Conservation (phyloP, 2,888 invertebrate species). For the Lucinisca nassula region DNA sequence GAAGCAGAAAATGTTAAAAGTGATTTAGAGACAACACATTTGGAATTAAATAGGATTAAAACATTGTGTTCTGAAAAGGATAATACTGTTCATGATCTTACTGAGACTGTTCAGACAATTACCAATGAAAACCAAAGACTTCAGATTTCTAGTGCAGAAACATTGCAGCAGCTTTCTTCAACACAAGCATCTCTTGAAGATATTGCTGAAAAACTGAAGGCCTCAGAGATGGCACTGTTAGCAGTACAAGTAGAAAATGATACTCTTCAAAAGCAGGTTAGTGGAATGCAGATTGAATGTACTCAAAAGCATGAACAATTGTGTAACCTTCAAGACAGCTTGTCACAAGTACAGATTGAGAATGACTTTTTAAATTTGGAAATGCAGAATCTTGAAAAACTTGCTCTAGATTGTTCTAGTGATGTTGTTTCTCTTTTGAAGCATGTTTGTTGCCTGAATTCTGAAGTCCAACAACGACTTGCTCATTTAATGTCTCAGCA, state of each 20-base stretch:
- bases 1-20: background rate
- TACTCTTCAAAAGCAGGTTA: conserved; percentile 66
- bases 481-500: background rate
- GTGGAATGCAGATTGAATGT: conserved; percentile 73
- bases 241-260: conserved; percentile 18
- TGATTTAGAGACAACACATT: background rate
- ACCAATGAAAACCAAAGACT: conserved; percentile 18
- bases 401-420: conserved; percentile 30
- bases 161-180: background rate
- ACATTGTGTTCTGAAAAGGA: background rate
- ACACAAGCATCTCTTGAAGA: background rate
- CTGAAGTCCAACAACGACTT: background rate
- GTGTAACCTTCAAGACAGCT: conserved; percentile 43
- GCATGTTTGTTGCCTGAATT: conserved; percentile 32
- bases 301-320: conserved; percentile 58
- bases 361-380: conserved; percentile 34
- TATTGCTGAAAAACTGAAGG: conserved; percentile 18
- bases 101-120: background rate
- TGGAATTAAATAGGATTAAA: background rate
- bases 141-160: conserved; percentile 15
- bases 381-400: conserved; percentile 35
- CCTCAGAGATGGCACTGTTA: conserved; percentile 30
- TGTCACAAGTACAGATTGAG: conserved; percentile 31
- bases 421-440: conserved; percentile 33
- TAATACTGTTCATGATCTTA: background rate